Conservation (phyloP, 1,140 invertebrate genomes). For the Lucilia sericata region DNA sequence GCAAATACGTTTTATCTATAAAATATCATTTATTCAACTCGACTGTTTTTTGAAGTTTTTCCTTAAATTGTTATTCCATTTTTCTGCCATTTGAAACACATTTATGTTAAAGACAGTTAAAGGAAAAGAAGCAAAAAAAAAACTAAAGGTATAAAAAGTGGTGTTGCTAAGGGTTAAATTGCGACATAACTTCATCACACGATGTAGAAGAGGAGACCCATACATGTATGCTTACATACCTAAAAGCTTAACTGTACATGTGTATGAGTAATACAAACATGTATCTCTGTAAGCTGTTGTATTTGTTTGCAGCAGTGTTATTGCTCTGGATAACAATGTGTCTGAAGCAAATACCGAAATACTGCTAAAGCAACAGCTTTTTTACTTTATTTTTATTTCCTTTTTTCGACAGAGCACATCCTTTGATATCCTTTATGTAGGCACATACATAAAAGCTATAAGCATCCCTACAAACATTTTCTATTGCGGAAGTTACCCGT, state of each 20-base stretch:
- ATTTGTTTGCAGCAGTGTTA: too few species aligned
- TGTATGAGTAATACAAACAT: too few species aligned
- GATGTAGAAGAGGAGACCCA: background rate
- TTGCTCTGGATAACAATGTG: background rate
- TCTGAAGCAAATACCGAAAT: background rate
- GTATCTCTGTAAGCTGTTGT: too few species aligned
- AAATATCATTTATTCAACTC: background rate
- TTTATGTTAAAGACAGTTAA: background rate
- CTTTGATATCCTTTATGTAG: background rate
- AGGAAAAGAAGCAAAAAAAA: background rate
- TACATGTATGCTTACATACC: background rate
- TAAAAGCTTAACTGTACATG: background rate
- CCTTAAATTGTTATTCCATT: background rate
- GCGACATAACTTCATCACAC: background rate
- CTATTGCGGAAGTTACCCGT: too few species aligned
- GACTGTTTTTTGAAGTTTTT: background rate
- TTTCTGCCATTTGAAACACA: background rate
- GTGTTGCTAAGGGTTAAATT: conserved; percentile 26
- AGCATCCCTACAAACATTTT: too few species aligned
- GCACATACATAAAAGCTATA: background rate
- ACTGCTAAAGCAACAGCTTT: background rate
- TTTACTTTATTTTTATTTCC: background rate
- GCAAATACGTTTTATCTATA: background rate
- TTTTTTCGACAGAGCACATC: too few species aligned
- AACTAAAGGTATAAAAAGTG: background rate